Base-by-base conservation (phyloP, 2,113 vertebrate species). In the Kryptolebias marmoratus region DNA sequence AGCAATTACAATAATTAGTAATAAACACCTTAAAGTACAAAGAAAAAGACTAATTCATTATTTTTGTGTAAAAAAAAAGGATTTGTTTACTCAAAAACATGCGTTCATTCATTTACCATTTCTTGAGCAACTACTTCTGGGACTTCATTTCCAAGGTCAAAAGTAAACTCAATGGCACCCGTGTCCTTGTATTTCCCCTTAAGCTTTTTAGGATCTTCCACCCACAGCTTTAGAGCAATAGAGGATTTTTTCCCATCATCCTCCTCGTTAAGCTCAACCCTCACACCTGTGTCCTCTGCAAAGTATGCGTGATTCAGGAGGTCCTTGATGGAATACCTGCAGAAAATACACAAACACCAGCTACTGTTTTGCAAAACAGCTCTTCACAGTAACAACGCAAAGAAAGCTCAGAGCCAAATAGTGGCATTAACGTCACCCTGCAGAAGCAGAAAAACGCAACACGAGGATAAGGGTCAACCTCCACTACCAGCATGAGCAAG, bases 131-230 rank as follows among this genome's bases (percentile, higher is more conserved):
- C 96, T 57, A 96, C 95, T 22, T 99, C 97, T 9, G 98, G 95
- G 31, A 96, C 95, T 89, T 99, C 98, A 69, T 94, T 96, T 86
- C 95, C 94, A 86, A 99, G 88, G 89, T 98, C 95, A 73, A 97
- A 99, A 84, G 96, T 97, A 90, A 99, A 99, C 87, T 99, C 98
- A 79, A 99, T 98, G 90, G 96, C 96, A 60, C 97, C 98, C 4
- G 96, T 96, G 93, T 99, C 98, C 93, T 97, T 98, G 91, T 98
- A 98, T 83, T 99, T 99, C 81, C 97, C 97, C 90, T 99, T 99
- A 74, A 99, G 91, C 85, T 98, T 99, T 91, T 97, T 98, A 74
- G 96, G 93, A 89, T 99, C 97, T 90, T 99, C 97, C 9, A 99
- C 96, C 96, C 97, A 99, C 81, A 99, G 95, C 91, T 97, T 95